These are phyloP conservation scores for Antidorcas marsupialis DNA, from an alignment of 2,113 vertebrate species.

Conservation along the genomic window DNA sequence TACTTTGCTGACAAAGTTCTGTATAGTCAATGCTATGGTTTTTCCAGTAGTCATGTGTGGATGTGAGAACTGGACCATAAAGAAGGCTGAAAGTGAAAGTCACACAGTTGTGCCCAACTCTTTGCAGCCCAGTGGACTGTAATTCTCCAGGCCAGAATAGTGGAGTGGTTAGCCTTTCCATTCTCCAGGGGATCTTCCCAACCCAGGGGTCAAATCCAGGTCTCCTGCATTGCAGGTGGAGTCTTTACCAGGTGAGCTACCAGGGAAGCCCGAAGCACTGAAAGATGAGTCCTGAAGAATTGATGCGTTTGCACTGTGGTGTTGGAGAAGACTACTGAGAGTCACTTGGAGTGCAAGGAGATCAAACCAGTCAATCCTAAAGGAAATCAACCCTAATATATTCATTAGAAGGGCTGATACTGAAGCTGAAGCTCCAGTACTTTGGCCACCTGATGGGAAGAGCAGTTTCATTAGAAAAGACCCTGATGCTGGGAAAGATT, in stretches of 20 bases:
- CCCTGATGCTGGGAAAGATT: not conserved
- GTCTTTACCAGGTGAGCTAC: not conserved
- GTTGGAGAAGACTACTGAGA: not conserved
- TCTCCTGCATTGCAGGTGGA: accelerated
- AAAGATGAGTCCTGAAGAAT: not conserved
- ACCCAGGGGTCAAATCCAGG: not conserved
- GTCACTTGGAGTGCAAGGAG: not conserved
- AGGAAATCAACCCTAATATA: not conserved
- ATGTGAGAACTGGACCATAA: not conserved
- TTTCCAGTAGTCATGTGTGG: not conserved
- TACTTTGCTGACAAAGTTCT: not conserved
- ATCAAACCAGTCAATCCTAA: not conserved
- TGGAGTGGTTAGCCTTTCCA: not conserved
- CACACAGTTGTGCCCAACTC: not conserved
- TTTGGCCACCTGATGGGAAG: not conserved
- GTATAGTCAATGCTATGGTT: not conserved
- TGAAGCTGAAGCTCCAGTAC: not conserved
- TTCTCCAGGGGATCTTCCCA: not conserved
- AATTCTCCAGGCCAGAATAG: not conserved
- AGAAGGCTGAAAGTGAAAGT: not conserved
- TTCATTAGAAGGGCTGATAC: not conserved
- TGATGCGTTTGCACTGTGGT: not conserved
- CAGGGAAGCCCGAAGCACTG: not conserved
- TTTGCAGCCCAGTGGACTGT: not conserved
- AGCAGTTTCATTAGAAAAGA: not conserved